Evolutionary conservation across 92 coral and sea anemone genomes (phyloP).

Genomic region (Paragorgia papillata): DNA sequence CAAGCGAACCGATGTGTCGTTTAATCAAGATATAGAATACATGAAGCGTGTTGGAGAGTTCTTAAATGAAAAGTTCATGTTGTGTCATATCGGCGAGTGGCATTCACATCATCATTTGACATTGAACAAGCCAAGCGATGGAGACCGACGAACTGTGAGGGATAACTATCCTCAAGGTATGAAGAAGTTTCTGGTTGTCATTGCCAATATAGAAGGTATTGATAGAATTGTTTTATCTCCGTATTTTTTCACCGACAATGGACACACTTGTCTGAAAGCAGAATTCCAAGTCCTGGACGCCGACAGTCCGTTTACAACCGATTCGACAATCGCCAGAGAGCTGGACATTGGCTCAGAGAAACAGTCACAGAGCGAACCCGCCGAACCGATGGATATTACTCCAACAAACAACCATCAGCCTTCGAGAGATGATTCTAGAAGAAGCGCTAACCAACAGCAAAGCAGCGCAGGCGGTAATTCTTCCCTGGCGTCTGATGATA

Average conservation of each 20-base stretch:
- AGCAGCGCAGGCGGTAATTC: not conserved
- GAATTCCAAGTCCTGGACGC: conserved; percentile 4
- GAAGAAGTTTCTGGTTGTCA: conserved; percentile 73
- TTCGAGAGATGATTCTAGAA: not conserved
- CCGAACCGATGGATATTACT: not conserved
- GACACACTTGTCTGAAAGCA: not conserved
- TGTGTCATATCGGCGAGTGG: conserved; percentile 91
- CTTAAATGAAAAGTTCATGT: conserved; percentile 61
- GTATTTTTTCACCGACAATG: conserved; percentile 27
- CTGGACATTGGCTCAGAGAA: not conserved
- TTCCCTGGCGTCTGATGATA: too few relatives aligned
- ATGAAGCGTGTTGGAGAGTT: conserved; percentile 68
- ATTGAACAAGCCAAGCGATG: conserved; percentile 67
- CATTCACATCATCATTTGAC: conserved; percentile 78
- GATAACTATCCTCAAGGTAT: conserved; percentile 72
- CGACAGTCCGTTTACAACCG: not conserved
- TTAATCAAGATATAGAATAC: conserved; percentile 77
- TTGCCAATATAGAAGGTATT: conserved; percentile 56
- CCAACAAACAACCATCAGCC: not conserved
- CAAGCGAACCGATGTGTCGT: conserved; percentile 60
- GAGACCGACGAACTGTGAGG: conserved; percentile 68
- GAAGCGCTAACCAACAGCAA: not conserved
- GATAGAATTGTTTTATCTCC: conserved; percentile 11
- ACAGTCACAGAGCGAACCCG: not conserved
- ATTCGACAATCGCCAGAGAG: not conserved